Evolutionary conservation across 2,888 invertebrate species (phyloP).

Genomic region (Emmelina monodactyla): DNA sequence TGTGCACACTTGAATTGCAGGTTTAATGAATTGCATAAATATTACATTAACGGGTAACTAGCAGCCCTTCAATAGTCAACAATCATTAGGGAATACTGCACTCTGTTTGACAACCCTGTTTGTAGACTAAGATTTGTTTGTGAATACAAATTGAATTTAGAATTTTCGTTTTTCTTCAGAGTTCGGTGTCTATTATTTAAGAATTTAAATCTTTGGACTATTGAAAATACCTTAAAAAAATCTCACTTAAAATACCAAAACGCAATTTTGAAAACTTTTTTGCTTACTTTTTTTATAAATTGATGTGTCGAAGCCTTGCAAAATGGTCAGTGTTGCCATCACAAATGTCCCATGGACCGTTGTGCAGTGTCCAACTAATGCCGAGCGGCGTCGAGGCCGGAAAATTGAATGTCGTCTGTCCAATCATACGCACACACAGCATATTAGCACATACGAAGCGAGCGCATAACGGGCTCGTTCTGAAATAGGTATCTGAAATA

Average conservation of each 20-base stretch:
- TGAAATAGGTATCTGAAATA: too few relatives aligned
- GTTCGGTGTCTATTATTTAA: constrained; percentile 3
- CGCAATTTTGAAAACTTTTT: too few relatives aligned
- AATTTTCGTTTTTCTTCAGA: constrained; percentile 17
- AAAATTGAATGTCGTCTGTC: constrained; percentile 62
- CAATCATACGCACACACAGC: constrained; percentile 63
- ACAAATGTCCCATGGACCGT: constrained; percentile 37
- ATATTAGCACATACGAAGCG: constrained; percentile 64
- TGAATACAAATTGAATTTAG: constrained; percentile 57
- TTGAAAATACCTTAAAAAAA: too few relatives aligned
- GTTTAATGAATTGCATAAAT: constrained; percentile 68
- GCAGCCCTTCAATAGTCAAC: constrained; percentile 50
- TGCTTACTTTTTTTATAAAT: too few relatives aligned
- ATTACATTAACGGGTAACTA: constrained; percentile 62
- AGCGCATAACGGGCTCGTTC: too few relatives aligned
- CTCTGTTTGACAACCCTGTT: constrained; percentile 28
- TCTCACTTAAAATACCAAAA: too few relatives aligned
- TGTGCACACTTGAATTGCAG: constrained; percentile 45
- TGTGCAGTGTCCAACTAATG: constrained; percentile 49
- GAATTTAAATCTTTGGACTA: too few relatives aligned
- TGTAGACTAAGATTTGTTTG: constrained; percentile 52
- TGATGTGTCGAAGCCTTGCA: too few relatives aligned
- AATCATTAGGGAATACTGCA: constrained; percentile 49
- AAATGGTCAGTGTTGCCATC: constrained; percentile 11
- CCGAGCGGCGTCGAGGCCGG: constrained; percentile 32